These are phyloP conservation scores for Pica pica DNA, from an alignment of 2,113 vertebrate genomes.

Conservation along the genomic window DNA sequence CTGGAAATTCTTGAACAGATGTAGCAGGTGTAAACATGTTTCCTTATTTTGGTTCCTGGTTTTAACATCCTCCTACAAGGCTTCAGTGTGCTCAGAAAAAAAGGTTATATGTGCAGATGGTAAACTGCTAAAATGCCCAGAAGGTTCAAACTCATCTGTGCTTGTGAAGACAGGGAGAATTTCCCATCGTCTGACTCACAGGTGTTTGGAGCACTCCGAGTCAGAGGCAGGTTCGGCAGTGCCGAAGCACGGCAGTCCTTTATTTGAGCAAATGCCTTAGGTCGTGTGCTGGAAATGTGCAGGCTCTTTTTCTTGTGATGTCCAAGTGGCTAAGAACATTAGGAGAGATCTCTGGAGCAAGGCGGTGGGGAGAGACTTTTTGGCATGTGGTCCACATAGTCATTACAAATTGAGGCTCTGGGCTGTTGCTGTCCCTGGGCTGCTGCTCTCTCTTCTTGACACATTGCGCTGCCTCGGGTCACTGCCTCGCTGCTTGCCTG, in stretches of 20 bases:
- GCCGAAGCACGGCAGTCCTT: neutral
- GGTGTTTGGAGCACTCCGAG: slow-evolving; percentile 71
- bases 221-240: slow-evolving; percentile 58
- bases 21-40: slow-evolving; percentile 73
- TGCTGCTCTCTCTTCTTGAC: slow-evolving; percentile 62
- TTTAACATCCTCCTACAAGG: slow-evolving; percentile 75
- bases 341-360: slow-evolving; percentile 53
- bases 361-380: slow-evolving; percentile 48
- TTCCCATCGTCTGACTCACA: slow-evolving; percentile 68
- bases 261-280: slow-evolving; percentile 67
- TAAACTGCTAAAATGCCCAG: slow-evolving; percentile 77
- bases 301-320: slow-evolving; percentile 37
- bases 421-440: slow-evolving; percentile 57
- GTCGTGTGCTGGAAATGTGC: slow-evolving; percentile 28
- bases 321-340: slow-evolving; percentile 66
- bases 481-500: slow-evolving; percentile 61
- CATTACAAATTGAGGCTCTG: slow-evolving; percentile 66
- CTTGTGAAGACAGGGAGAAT: slow-evolving; percentile 64
- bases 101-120: slow-evolving; percentile 77
- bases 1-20: slow-evolving; percentile 67
- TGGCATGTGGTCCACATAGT: slow-evolving; percentile 47
- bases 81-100: slow-evolving; percentile 48
- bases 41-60: slow-evolving; percentile 66
- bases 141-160: slow-evolving; percentile 77
- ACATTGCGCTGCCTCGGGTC: slow-evolving; percentile 66